Evolutionary conservation across 2,113 vertebrate species (phyloP).

Genomic region (Siniperca knerii): DNA sequence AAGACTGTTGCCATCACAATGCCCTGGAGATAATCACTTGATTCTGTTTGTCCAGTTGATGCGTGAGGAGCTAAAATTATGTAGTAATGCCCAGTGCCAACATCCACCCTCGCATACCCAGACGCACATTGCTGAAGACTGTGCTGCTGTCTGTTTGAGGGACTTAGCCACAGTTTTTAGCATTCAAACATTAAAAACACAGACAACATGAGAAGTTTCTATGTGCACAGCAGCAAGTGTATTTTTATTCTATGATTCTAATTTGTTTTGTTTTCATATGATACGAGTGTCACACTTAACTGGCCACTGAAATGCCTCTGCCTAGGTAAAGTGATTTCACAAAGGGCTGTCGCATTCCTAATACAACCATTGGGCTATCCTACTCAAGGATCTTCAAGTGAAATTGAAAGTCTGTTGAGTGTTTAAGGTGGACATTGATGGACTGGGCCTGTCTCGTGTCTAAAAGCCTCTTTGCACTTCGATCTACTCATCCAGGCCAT

Average conservation of each 20-base stretch:
- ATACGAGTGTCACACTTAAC: background rate
- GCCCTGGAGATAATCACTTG: background rate
- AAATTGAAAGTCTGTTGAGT: background rate
- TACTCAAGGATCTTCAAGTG: background rate
- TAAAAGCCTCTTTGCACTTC: background rate
- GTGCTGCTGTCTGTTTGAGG: background rate
- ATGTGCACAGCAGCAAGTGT: background rate
- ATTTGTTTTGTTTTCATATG: background rate
- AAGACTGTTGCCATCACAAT: conserved; percentile 9
- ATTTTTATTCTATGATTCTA: background rate
- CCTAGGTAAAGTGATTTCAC: background rate
- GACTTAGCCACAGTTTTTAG: background rate
- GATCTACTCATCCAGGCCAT: background rate
- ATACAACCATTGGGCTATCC: background rate
- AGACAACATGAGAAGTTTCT: background rate
- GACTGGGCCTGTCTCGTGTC: background rate
- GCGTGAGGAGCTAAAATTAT: background rate
- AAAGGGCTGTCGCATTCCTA: background rate
- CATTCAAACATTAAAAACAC: background rate
- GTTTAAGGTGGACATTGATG: background rate
- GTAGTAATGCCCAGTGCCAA: background rate
- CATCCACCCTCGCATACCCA: background rate
- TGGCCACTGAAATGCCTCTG: background rate
- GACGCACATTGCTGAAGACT: background rate
- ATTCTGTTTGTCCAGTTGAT: conserved; percentile 10